Evolutionary conservation across 1,140 invertebrate species (phyloP), one percentile per base, ranked within the genome.

Genomic region (Pogonognathellus flavescens): DNA sequence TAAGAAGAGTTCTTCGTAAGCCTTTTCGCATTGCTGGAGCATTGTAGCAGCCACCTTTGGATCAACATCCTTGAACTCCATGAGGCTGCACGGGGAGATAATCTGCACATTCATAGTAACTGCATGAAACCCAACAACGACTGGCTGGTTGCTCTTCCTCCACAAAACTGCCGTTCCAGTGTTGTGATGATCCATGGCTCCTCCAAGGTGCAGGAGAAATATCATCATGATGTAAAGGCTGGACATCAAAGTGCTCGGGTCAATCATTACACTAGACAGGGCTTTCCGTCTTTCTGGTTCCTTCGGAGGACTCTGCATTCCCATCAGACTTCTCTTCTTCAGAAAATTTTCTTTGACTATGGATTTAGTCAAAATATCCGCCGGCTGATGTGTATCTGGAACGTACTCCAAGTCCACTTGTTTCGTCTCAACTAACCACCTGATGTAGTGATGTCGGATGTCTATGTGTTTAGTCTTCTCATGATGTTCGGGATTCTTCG

Each of bases 381-480:
- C 88, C 8, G 87, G 85, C 84, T 88, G 88, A n/a, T 60, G 16
- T 2, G 55, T 22, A 16, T 84, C 82, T 49, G 83, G 66, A 18
- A 88, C 4, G 62, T 87, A 72, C 52, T 85, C 57, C 4, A 88
- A 6, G 25, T 57, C 70, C 52, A 88, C 82, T 20, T 84, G 18
- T 11, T 70, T 25, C 1, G 50, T 80, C 76, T 84, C 72, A 4
- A 72, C 41, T 10, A 84, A 41, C 14, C 31, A 0, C 22, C 84
- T 6, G 10, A 89, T 88, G 80, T 90, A 90, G 85, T 90, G 90
- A 84, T 90, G 89, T 22, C 88, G 86, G 1, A 91, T 86, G 60
- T 91, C 90, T 60, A 91, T 91, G 84, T 91, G 90, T 80, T 91
- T 91, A 0, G 89, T 90, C 57, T 90, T 86, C 31, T 86, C 83